Conservation (phyloP, 2,113 vertebrate genomes). For the Meles meles region DNA sequence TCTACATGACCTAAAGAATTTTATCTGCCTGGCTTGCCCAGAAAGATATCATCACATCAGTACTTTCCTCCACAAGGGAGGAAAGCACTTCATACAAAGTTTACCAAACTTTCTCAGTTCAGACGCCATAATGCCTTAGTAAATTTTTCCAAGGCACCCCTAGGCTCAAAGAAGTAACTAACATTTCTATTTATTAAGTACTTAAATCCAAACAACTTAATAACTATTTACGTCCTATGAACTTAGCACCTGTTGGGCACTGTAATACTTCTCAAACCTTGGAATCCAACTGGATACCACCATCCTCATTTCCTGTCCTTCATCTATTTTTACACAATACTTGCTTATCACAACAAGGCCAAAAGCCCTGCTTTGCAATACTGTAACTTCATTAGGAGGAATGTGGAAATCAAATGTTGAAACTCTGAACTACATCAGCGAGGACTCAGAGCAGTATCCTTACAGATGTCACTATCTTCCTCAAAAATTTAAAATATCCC, state of each 20-base stretch:
- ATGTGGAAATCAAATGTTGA: not conserved
- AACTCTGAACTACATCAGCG: constrained; percentile 6
- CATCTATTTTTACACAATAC: not conserved
- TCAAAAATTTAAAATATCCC: not conserved
- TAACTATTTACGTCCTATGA: not conserved
- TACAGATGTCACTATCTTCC: not conserved
- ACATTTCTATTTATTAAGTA: constrained; percentile 9
- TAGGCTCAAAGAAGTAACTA: not conserved
- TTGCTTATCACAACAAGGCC: not conserved
- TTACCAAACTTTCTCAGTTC: constrained; percentile 6
- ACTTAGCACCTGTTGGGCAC: not conserved
- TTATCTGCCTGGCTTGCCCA: not conserved
- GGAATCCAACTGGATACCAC: not conserved
- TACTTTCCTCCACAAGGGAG: constrained; percentile 11
- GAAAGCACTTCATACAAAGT: not conserved
- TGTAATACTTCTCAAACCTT: not conserved
- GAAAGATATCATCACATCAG: not conserved
- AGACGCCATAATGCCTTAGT: not conserved
- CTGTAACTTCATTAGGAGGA: not conserved
- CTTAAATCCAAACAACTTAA: not conserved
- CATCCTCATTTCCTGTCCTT: not conserved
- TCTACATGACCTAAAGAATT: not conserved
- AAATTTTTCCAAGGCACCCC: not conserved
- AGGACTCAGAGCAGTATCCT: not conserved
- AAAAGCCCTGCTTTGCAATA: not conserved